Percentiles rank a stretch among this genome's conserved stretches.
These are phyloP conservation scores for Melanotaenia nigrans DNA, from an alignment of 2,797 vertebrate species.

Conservation along the genomic window DNA sequence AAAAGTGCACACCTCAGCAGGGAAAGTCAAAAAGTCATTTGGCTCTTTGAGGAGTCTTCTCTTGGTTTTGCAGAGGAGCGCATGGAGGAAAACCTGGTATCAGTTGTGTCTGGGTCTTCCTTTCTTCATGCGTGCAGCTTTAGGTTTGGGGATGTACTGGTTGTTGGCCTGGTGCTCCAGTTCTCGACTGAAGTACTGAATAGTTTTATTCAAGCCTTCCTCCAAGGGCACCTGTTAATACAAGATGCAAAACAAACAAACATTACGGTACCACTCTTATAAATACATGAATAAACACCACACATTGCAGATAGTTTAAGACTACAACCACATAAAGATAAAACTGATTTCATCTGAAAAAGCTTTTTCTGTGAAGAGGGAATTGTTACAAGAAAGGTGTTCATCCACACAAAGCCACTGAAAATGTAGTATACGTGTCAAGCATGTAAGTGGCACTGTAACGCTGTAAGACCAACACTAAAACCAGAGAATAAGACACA, in stretches of 20 bases:
- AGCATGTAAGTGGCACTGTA: no score
- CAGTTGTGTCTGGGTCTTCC: constrained; percentile 92
- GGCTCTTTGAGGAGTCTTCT: constrained; percentile 29
- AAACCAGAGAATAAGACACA: no score
- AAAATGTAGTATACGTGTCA: no score
- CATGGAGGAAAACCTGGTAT: constrained; percentile 18
- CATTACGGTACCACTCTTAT: background rate
- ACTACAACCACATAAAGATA: no score
- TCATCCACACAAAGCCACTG: no score
- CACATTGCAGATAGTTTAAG: no score
- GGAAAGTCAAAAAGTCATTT: constrained; percentile 73
- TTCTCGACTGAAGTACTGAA: constrained; percentile 97
- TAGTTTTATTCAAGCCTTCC: constrained; percentile 98
- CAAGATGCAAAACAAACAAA: constrained; percentile 12
- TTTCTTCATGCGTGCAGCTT: constrained; percentile 97
- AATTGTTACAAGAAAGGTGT: no score
- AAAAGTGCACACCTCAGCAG: constrained; percentile 44
- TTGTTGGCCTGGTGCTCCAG: constrained; percentile 98
- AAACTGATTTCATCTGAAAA: no score
- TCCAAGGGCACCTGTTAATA: constrained; percentile 92
- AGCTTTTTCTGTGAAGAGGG: no score
- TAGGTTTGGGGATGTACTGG: constrained; percentile 99
- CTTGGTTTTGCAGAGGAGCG: constrained; percentile 17
- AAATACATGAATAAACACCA: no score
- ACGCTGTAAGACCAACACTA: no score